Percentiles rank a stretch among this genome's conserved stretches.
Evolutionary conservation across 2,888 invertebrate genomes (phyloP).

Genomic region (Saturnia japonica): DNA sequence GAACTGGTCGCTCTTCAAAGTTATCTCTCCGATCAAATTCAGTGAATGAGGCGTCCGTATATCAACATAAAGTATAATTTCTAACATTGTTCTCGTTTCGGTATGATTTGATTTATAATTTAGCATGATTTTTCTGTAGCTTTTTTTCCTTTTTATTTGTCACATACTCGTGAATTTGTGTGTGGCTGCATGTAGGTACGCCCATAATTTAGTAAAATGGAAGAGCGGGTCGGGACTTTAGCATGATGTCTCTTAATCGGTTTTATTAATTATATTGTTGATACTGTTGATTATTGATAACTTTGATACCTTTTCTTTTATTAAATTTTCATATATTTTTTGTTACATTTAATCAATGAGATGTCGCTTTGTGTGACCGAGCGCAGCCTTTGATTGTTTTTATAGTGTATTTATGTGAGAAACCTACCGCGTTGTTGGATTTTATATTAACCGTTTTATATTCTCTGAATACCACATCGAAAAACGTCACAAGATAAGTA

Average conservation of each 20-base stretch:
- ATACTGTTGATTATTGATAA: not conserved
- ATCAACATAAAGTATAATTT: not conserved
- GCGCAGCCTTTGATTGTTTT: not conserved
- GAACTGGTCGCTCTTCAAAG: not conserved
- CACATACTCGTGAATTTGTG: not conserved
- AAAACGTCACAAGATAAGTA: constrained; percentile 1
- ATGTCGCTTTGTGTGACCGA: not conserved
- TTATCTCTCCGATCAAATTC: not conserved
- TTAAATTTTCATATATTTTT: not conserved
- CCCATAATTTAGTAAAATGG: not conserved
- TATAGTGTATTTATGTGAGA: not conserved
- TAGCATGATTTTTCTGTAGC: too few species aligned
- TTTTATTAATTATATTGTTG: not conserved
- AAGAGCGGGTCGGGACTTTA: not conserved
- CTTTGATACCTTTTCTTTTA: not conserved
- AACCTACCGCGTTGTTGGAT: not conserved
- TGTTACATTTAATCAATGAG: too few species aligned
- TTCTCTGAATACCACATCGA: not conserved
- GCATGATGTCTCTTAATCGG: not conserved
- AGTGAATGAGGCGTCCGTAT: not conserved
- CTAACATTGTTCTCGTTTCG: too few species aligned
- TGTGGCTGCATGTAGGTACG: not conserved
- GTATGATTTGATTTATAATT: too few species aligned
- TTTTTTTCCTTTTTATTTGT: not conserved
- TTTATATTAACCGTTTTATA: not conserved